Conservation (phyloP, 2,888 invertebrate species). For the Lydus trimaculatus region DNA sequence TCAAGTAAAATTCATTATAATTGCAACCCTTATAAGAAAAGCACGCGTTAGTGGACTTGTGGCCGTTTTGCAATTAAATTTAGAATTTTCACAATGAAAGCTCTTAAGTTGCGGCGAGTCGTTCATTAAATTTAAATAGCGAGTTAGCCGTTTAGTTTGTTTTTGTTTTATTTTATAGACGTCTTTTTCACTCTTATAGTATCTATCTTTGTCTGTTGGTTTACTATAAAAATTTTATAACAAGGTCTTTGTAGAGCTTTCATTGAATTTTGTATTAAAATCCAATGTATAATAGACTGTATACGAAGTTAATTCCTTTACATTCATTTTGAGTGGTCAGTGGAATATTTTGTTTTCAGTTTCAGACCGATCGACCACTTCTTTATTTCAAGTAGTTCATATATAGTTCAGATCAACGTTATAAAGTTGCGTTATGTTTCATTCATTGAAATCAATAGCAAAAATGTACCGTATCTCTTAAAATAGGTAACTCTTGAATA, state of each 20-base stretch:
- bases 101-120: background rate
- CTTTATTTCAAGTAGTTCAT: background rate
- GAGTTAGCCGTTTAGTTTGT: constrained; percentile 14
- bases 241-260: constrained; percentile 33
- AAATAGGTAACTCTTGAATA: background rate
- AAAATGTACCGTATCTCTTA: no score
- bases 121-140: constrained; percentile 13
- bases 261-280: constrained; percentile 24
- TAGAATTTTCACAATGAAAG: constrained; percentile 12
- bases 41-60: background rate
- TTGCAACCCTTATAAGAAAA: constrained; percentile 1
- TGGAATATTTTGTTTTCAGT: constrained; percentile 46
- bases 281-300: constrained; percentile 40
- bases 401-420: constrained; percentile 15
- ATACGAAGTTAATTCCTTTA: constrained; percentile 29
- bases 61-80: constrained; percentile 11
- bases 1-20: background rate
- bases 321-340: constrained; percentile 12
- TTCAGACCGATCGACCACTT: constrained; percentile 35
- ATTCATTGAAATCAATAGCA: background rate
- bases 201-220: background rate
- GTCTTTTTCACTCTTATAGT: background rate
- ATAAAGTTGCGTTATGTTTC: constrained; percentile 1
- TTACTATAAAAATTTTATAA: constrained; percentile 35
- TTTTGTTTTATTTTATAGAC: constrained; percentile 1